These are phyloP conservation scores for Argyresthia albistria DNA, from an alignment of 2,888 invertebrate species.

Conservation along the genomic window DNA sequence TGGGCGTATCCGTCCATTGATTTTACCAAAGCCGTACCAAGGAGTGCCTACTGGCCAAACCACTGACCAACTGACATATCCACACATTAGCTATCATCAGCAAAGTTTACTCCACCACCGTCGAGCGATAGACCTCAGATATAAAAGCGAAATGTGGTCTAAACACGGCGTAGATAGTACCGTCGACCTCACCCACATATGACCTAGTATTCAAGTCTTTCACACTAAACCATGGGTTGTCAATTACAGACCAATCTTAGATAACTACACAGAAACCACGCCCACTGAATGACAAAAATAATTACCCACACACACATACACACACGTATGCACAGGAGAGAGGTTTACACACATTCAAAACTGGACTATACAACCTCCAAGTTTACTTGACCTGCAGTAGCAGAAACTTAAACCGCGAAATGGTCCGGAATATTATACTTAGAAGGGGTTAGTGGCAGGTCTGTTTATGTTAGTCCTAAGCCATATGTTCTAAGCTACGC, in stretches of 20 bases:
- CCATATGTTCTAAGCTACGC: constrained; percentile 1
- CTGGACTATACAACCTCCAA: constrained; percentile 5
- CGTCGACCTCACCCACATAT: background rate
- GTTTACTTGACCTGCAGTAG: background rate
- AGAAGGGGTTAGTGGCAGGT: background rate
- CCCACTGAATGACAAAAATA: constrained; percentile 39
- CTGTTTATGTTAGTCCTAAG: background rate
- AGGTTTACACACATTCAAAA: constrained; percentile 14
- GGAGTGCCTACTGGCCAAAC: no score
- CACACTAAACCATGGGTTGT: no score
- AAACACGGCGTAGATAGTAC: background rate
- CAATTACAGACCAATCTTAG: constrained; percentile 24
- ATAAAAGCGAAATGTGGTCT: background rate
- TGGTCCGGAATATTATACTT: background rate
- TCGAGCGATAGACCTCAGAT: no score
- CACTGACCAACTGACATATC: no score
- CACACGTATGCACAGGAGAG: constrained; percentile 14
- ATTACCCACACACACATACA: constrained; percentile 18
- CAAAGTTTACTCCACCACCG: no score
- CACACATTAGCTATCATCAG: no score
- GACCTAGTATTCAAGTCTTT: background rate
- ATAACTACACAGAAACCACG: constrained; percentile 29
- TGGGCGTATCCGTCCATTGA: no score
- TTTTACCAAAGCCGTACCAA: no score
- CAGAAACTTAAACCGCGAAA: background rate